Percentiles rank a stretch among this genome's conserved stretches.
phyloP scores from a whole-genome alignment of 2,888 invertebrate species.

The Laspeyria flexula region DNA sequence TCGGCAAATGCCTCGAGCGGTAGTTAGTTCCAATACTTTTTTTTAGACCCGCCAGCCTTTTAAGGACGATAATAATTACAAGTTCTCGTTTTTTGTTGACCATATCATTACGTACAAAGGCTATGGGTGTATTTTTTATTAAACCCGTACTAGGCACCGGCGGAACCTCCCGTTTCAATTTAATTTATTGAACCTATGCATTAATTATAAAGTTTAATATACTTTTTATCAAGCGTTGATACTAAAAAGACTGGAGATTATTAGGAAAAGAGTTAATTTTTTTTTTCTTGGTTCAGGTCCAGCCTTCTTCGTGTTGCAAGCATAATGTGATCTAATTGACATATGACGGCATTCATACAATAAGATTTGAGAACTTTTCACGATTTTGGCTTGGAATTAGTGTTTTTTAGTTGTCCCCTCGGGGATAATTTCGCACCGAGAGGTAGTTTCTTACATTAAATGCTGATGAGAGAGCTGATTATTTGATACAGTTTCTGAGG shows the following conservation, averaged over 20 bases:
- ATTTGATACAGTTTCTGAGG: no score
- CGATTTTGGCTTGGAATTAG: no score
- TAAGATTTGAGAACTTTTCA: no score
- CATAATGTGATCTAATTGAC: no score
- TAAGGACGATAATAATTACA: slow-evolving; percentile 41
- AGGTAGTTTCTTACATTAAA: no score
- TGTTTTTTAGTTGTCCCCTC: no score
- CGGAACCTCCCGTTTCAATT: slow-evolving; percentile 32
- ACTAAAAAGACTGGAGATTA: neutral
- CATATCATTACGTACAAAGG: slow-evolving; percentile 34
- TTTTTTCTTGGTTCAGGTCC: neutral
- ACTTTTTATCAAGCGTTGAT: neutral
- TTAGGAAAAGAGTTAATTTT: neutral
- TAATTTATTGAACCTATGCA: slow-evolving; percentile 30
- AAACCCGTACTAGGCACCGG: slow-evolving; percentile 15
- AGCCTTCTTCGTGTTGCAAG: neutral
- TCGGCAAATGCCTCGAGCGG: neutral
- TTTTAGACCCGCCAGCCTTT: slow-evolving; percentile 19
- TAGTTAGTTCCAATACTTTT: neutral
- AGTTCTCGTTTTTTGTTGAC: slow-evolving; percentile 37
- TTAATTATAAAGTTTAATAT: slow-evolving; percentile 5
- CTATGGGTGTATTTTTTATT: slow-evolving; percentile 22
- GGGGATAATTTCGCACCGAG: no score
- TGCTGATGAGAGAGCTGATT: no score
- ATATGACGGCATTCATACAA: no score